Conservation (phyloP, 2,888 invertebrate genomes). For the Phlogophora meticulosa region DNA sequence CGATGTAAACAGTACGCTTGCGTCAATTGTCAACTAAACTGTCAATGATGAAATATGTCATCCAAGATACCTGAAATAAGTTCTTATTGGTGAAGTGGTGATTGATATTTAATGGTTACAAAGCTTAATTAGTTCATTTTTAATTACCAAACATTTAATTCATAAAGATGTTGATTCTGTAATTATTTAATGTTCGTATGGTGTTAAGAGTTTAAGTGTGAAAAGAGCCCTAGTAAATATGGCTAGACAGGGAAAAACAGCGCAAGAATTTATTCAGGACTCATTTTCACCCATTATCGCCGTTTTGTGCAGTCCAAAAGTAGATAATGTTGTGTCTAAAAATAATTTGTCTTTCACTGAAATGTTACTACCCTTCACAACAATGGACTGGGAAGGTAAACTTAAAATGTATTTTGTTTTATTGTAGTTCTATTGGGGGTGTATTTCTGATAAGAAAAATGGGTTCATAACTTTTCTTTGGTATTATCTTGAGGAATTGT, state of each 20-base stretch:
- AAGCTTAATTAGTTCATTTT: too few relatives aligned
- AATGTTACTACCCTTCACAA: constrained; percentile 97
- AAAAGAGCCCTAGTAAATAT: constrained; percentile 52
- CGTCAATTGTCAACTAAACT: too few relatives aligned
- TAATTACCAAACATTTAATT: too few relatives aligned
- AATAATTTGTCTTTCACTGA: constrained; percentile 98
- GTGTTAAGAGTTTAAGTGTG: background rate
- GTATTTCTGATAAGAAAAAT: too few relatives aligned
- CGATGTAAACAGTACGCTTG: too few relatives aligned
- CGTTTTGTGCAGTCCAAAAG: constrained; percentile 95
- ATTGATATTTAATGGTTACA: too few relatives aligned
- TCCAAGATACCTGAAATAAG: too few relatives aligned
- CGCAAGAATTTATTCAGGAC: constrained; percentile 97
- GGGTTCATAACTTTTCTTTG: background rate
- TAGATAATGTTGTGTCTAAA: constrained; percentile 96
- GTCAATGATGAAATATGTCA: too few relatives aligned
- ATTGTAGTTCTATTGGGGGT: background rate
- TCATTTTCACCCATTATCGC: constrained; percentile 97
- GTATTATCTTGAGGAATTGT: background rate
- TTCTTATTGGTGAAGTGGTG: too few relatives aligned
- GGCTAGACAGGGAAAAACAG: constrained; percentile 87
- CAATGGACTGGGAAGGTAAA: constrained; percentile 90
- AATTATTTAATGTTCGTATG: background rate
- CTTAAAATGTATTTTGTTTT: constrained; percentile 7
- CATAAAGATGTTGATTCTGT: background rate